A percentile compares a stretch with the other conserved stretches of the same genome.
These are phyloP conservation scores for Nomada goodeniana DNA, from an alignment of 2,888 invertebrate genomes.

Conservation along the genomic window DNA sequence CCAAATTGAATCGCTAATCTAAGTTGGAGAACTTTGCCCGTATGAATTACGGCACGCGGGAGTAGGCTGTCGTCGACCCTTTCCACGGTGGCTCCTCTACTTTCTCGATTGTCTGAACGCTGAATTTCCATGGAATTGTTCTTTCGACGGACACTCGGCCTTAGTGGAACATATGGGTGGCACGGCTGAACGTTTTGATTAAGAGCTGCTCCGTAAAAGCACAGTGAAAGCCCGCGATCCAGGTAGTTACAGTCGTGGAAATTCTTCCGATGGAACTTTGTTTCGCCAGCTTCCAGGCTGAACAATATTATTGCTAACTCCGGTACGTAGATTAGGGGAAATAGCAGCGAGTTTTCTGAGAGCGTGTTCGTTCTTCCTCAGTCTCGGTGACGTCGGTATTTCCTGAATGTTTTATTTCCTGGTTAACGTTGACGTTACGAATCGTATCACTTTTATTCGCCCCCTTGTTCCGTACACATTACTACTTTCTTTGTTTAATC, in stretches of 20 bases:
- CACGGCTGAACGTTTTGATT: constrained; percentile 54
- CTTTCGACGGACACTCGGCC: constrained; percentile 44
- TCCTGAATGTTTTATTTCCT: background rate
- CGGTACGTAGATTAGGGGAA: background rate
- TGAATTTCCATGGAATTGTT: constrained; percentile 66
- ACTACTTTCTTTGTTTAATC: no score
- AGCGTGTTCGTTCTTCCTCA: no score
- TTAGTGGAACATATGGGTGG: constrained; percentile 47
- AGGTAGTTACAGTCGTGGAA: constrained; percentile 34
- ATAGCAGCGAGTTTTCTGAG: background rate
- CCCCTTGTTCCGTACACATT: no score
- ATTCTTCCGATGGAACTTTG: constrained; percentile 29
- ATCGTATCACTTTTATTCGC: no score
- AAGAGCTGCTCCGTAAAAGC: constrained; percentile 24
- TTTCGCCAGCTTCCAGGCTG: background rate
- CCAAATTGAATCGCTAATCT: constrained; percentile 81
- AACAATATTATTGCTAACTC: background rate
- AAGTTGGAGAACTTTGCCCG: constrained; percentile 77
- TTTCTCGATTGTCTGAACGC: constrained; percentile 57
- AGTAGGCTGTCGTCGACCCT: constrained; percentile 75
- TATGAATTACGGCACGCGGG: constrained; percentile 73
- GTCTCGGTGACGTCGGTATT: no score
- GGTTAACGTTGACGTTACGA: no score
- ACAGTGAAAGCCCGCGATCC: constrained; percentile 17
- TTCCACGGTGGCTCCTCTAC: constrained; percentile 52